A percentile compares a stretch with the other conserved stretches of the same genome.
Evolutionary conservation across 2,888 invertebrate genomes (phyloP).

Genomic region (Villa cingulata): DNA sequence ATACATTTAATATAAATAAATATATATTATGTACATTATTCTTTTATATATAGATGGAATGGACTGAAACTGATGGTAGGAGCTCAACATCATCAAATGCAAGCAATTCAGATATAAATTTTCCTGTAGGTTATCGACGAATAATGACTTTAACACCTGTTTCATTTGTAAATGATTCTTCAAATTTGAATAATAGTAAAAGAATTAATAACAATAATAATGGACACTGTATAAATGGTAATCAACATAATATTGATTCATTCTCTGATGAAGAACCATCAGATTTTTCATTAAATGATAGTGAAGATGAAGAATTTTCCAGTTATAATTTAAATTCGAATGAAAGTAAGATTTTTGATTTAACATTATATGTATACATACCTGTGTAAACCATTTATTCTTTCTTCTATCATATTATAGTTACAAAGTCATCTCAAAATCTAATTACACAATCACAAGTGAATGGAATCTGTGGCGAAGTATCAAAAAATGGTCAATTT

Average conservation of each 20-base stretch:
- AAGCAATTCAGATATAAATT: slow-evolving; percentile 8
- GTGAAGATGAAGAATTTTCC: slow-evolving; percentile 55
- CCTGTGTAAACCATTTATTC: neutral
- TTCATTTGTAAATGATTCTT: slow-evolving; percentile 1
- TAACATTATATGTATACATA: too few species aligned
- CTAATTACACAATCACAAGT: neutral
- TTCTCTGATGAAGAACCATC: slow-evolving; percentile 32
- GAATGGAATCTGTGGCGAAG: neutral
- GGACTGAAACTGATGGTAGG: slow-evolving; percentile 12
- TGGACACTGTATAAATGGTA: slow-evolving; percentile 9
- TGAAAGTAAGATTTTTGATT: slow-evolving; percentile 19
- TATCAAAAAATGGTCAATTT: slow-evolving; percentile 26
- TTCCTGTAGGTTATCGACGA: neutral
- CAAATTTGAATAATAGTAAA: neutral
- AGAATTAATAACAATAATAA: neutral
- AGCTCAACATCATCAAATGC: slow-evolving; percentile 11
- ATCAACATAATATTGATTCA: slow-evolving; percentile 28
- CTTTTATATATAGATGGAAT: slow-evolving; percentile 10
- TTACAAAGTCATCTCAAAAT: neutral
- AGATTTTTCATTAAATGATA: slow-evolving; percentile 64
- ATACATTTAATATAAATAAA: too few species aligned
- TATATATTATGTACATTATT: too few species aligned
- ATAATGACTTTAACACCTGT: slow-evolving; percentile 3
- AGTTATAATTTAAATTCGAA: slow-evolving; percentile 19
- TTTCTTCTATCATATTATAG: too few species aligned